Percentiles rank a stretch among this genome's conserved stretches.
Conservation (phyloP, 2,888 invertebrate species). For the Icerya purchasi region DNA sequence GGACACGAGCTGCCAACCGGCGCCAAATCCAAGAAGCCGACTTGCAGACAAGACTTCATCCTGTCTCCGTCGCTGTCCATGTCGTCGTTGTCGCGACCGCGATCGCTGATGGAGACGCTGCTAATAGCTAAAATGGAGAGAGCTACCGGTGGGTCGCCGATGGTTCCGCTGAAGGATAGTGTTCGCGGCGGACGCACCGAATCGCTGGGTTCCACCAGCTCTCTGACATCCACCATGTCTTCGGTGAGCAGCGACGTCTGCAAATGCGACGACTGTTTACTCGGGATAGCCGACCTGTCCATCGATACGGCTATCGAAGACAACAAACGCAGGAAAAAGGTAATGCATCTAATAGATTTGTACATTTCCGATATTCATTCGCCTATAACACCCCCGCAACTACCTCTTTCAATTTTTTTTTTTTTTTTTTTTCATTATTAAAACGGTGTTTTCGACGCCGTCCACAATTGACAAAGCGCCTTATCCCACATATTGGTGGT, state of each 20-base stretch:
- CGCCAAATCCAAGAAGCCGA: background rate
- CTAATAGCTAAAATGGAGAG: constrained; percentile 64
- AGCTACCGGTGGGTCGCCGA: constrained; percentile 29
- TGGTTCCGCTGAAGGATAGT: constrained; percentile 22
- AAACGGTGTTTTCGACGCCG: too few species aligned
- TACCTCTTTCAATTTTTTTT: too few species aligned
- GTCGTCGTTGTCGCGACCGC: constrained; percentile 32
- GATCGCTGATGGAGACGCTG: constrained; percentile 59
- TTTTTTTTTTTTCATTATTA: too few species aligned
- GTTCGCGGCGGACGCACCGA: constrained; percentile 22
- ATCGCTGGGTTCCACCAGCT: constrained; percentile 45
- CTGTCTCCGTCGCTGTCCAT: constrained; percentile 30
- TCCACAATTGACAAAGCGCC: too few species aligned
- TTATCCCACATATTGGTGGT: too few species aligned
- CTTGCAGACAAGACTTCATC: constrained; percentile 13
- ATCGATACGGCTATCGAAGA: constrained; percentile 28
- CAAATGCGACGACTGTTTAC: constrained; percentile 59
- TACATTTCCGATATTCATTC: background rate
- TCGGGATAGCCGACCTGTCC: constrained; percentile 49
- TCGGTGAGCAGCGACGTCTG: constrained; percentile 41
- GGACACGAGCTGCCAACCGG: background rate
- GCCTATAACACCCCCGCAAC: background rate
- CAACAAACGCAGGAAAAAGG: constrained; percentile 15
- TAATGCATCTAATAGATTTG: too few species aligned
- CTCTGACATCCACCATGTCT: constrained; percentile 34